Percentiles rank a stretch among this genome's conserved stretches.
Conservation (phyloP, 2,113 vertebrate species). For the Sarotherodon lohbergeri region DNA sequence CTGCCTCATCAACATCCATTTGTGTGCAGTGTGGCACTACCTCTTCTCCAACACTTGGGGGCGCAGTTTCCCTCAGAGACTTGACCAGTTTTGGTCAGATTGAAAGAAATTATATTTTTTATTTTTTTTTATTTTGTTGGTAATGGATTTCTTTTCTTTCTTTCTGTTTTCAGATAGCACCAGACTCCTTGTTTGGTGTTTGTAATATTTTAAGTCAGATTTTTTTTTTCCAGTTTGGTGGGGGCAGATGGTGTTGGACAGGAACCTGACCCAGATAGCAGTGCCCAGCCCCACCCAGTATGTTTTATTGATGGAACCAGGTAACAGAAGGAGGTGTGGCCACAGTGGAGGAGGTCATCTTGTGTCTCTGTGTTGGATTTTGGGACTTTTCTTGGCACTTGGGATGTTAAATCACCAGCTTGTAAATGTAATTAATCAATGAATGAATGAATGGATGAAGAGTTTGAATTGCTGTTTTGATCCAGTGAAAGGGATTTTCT, state of each 20-base stretch:
- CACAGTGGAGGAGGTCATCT: not conserved
- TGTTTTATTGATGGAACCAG: not conserved
- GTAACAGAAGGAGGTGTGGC: not conserved
- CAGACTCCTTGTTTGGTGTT: not conserved
- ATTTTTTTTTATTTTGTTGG: not conserved
- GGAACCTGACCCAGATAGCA: not conserved
- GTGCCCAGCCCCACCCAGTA: not conserved
- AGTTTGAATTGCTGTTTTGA: not conserved
- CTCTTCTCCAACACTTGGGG: not conserved
- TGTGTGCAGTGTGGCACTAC: not conserved
- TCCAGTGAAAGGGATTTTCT: not conserved
- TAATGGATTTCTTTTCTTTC: not conserved
- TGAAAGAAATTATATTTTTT: not conserved
- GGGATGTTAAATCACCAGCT: constrained; percentile 26
- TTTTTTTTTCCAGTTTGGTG: not conserved
- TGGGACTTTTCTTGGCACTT: not conserved
- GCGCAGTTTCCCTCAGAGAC: not conserved
- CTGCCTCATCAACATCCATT: not conserved
- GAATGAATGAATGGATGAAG: not conserved
- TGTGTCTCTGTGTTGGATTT: not conserved
- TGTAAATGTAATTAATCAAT: not conserved
- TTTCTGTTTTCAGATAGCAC: not conserved
- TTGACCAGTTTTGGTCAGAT: not conserved
- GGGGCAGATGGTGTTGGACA: not conserved
- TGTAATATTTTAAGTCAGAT: not conserved